Base-by-base conservation (phyloP, 2,797 vertebrate genomes). In the Potorous gilbertii region DNA sequence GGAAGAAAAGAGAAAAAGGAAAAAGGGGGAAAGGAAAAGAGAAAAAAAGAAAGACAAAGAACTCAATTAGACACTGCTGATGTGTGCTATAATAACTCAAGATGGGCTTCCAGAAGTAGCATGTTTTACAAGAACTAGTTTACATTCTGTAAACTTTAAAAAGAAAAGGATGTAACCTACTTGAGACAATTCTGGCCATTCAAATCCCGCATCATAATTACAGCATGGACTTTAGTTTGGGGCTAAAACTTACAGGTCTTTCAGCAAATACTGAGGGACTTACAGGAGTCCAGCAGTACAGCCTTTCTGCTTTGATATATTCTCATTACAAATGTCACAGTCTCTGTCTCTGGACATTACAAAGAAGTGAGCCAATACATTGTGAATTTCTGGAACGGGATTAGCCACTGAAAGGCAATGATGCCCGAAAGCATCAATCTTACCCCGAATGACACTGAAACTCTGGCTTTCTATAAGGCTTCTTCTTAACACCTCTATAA, bases 51-150 rank as follows among this genome's bases (percentile, higher is more conserved):
- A 2, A 54, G 34, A 54, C 21, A 34, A 90, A n/a, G 21, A 55
- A n/a, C 52, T 90, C 52, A 54, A n/a, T 90, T 54, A 34, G 55
- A 89, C 62, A 87, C 93, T 34, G 90, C 54, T 94, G 95, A 96
- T 94, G 96, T 96, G 55, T 93, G 74, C 52, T 27, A 62, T 0
- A 4, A 66, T 94, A 94, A 95, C 93, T 92, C 95, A 29, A 97
- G 95, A 95, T 54, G 55, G 14, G 11, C n/a, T 89, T 97, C 93
- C n/a, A 54, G 96, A 96, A 92, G 94, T 96, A 93, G 95, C 18
- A 8, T 52, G 29, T 40, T 28, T 52, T 57, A 50, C 52, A 91
- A 95, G 93, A 90, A 95, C 81, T 24, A 28, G 46, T 90, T 93
- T 40, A 24, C 5, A 56, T 54, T 24, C 90, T 90, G 95, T 28